Evolutionary conservation across 2,113 vertebrate genomes (phyloP).

Genomic region (Laterallus jamaicensis): DNA sequence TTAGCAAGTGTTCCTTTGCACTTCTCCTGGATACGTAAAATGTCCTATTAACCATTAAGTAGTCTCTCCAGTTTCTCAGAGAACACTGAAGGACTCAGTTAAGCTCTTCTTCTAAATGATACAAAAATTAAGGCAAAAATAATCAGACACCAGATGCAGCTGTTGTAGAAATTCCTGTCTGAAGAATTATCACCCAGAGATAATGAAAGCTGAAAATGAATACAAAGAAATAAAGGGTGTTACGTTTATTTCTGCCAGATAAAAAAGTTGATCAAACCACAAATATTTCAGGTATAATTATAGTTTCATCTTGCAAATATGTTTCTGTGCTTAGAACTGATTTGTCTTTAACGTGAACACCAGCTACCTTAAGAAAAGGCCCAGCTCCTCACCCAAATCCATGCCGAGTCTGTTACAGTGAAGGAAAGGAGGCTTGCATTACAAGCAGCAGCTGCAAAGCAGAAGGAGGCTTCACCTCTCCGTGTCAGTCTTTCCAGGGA

Average conservation of each 20-base stretch:
- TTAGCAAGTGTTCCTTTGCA: neutral
- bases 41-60: neutral
- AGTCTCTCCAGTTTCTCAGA: neutral
- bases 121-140: constrained; percentile 21
- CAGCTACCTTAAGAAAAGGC: neutral
- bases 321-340: neutral
- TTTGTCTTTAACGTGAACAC: neutral
- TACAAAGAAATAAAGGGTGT: neutral
- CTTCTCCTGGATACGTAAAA: neutral
- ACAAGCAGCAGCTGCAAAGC: neutral
- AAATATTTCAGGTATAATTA: neutral
- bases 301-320: neutral
- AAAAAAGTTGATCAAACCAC: neutral
- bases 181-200: neutral
- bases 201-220: neutral
- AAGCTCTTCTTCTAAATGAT: neutral
- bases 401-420: neutral
- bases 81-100: neutral
- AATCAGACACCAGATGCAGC: constrained; percentile 17
- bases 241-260: neutral
- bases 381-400: rapidly evolving
- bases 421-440: neutral
- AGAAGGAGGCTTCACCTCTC: neutral
- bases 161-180: neutral
- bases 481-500: neutral